Percentiles rank a stretch among this genome's conserved stretches.
Evolutionary conservation across 2,888 invertebrate species (phyloP).

Genomic region (Hedychridium roseum): DNA sequence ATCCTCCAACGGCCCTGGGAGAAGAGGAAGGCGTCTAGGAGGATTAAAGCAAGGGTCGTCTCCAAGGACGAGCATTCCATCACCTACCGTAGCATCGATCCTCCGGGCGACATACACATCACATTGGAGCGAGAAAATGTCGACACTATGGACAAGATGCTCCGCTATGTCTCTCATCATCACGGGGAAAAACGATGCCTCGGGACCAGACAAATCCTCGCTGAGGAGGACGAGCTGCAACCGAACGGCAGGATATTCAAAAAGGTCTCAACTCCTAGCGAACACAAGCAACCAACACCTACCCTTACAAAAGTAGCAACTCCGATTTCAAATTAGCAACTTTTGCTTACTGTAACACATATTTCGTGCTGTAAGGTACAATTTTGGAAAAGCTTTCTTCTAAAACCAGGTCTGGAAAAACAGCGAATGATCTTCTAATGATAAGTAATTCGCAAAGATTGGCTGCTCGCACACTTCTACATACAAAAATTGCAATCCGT

Average conservation of each 20-base stretch:
- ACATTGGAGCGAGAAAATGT: constrained; percentile 79
- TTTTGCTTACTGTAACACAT: too few species aligned
- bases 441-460: too few species aligned
- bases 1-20: constrained; percentile 89
- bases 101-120: constrained; percentile 76
- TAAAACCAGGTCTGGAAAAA: too few species aligned
- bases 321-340: too few species aligned
- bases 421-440: too few species aligned
- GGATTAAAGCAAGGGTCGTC: constrained; percentile 81
- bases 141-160: constrained; percentile 84
- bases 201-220: constrained; percentile 88
- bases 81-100: constrained; percentile 77
- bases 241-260: constrained; percentile 95
- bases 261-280: constrained; percentile 74
- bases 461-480: too few species aligned
- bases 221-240: constrained; percentile 94
- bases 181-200: constrained; percentile 81
- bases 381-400: too few species aligned
- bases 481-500: too few species aligned
- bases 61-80: constrained; percentile 72
- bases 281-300: too few species aligned
- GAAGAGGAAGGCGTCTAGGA: constrained; percentile 77
- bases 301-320: too few species aligned
- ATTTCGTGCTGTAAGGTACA: too few species aligned
- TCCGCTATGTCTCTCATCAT: constrained; percentile 78